Percentiles rank a stretch among this genome's conserved stretches.
Conservation (phyloP, 2,113 vertebrate species). For the Clarias magur region DNA sequence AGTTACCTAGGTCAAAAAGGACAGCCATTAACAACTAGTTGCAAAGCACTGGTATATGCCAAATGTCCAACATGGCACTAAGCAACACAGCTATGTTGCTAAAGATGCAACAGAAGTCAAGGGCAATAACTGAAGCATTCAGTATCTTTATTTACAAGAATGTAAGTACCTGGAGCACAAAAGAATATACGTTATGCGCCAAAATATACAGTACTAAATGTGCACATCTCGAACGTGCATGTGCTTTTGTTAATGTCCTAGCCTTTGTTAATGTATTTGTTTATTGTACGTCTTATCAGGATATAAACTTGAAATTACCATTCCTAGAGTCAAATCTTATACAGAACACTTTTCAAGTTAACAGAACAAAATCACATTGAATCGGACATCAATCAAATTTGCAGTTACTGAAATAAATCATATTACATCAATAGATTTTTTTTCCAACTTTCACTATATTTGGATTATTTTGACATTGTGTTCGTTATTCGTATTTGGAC, state of each 20-base stretch:
- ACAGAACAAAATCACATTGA: background rate
- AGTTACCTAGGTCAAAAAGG: background rate
- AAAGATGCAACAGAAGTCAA: background rate
- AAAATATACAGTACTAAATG: too few species aligned
- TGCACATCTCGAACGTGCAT: too few species aligned
- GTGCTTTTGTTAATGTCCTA: too few species aligned
- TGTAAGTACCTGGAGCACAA: background rate
- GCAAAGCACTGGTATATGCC: background rate
- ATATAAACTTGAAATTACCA: background rate
- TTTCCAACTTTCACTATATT: background rate
- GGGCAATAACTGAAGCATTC: background rate
- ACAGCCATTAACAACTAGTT: too few species aligned
- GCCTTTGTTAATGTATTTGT: too few species aligned
- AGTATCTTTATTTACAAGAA: background rate
- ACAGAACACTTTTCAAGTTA: background rate
- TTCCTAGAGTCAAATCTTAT: background rate
- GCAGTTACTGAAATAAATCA: background rate
- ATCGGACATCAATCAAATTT: background rate
- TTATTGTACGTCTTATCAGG: background rate
- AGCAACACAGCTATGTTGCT: background rate
- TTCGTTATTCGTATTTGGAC: background rate
- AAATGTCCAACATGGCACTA: background rate
- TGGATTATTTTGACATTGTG: background rate
- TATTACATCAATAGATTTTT: background rate
- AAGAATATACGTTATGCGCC: background rate